These are phyloP conservation scores for Cephonodes hylas DNA, from an alignment of 2,888 invertebrate species.

Conservation along the genomic window DNA sequence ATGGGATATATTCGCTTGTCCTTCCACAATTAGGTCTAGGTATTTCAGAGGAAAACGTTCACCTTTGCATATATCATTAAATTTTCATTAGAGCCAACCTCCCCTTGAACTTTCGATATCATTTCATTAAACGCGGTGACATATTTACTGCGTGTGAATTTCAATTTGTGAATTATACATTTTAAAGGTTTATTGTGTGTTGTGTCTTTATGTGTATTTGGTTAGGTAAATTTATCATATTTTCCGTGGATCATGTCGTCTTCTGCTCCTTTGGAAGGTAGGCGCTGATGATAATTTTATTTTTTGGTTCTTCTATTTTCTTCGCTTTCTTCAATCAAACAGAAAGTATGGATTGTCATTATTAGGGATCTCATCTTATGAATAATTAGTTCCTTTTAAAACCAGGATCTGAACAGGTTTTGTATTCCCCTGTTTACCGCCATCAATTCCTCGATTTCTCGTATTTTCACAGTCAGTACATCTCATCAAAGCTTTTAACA, in stretches of 20 bases:
- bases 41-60: constrained; percentile 55
- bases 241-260: not conserved
- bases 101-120: not conserved
- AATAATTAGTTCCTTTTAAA: too few relatives aligned
- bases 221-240: not conserved
- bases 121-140: not conserved
- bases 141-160: not conserved
- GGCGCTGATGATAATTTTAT: too few relatives aligned
- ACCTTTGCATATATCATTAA: constrained; percentile 20
- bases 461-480: not conserved
- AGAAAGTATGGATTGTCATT: too few relatives aligned
- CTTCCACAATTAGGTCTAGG: constrained; percentile 64
- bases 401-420: not conserved
- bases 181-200: not conserved
- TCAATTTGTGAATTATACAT: not conserved
- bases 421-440: not conserved
- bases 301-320: too few relatives aligned
- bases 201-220: not conserved
- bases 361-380: too few relatives aligned
- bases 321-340: too few relatives aligned
- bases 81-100: not conserved
- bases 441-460: not conserved
- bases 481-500: not conserved
- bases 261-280: too few relatives aligned
- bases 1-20: constrained; percentile 20